Conservation (phyloP, 1,140 invertebrate genomes). For the Stenopsyche tienmushanensis region DNA sequence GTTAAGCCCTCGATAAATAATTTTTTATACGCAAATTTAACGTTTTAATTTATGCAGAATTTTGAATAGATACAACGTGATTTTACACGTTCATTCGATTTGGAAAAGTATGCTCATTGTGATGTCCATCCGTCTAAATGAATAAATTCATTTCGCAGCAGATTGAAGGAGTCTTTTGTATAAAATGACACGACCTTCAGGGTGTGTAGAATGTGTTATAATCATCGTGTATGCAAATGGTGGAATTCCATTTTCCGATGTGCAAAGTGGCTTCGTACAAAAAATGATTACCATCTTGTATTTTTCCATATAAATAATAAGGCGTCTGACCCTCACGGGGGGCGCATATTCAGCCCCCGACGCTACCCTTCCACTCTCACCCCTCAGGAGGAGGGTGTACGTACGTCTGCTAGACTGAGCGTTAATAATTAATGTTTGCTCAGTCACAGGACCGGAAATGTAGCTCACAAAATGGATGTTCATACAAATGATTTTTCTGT, state of each 20-base stretch:
- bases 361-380: not conserved
- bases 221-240: no score
- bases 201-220: no score
- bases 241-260: not conserved
- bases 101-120: not conserved
- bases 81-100: not conserved
- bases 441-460: slow-evolving; percentile 31
- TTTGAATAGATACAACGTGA: no score
- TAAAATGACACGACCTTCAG: no score
- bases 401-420: slow-evolving; percentile 28
- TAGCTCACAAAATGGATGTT: slow-evolving; percentile 31
- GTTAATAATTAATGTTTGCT: slow-evolving; percentile 33
- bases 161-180: no score
- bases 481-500: slow-evolving; percentile 32
- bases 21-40: no score
- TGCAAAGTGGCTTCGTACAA: not conserved
- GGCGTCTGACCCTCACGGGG: not conserved
- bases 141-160: not conserved
- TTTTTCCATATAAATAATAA: not conserved
- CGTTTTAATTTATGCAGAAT: no score
- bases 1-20: no score
- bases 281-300: not conserved
- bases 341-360: not conserved
- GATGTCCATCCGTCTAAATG: not conserved
- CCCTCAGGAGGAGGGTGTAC: slow-evolving; percentile 4